Evolutionary conservation across 2,113 vertebrate genomes (phyloP).

Genomic region (Siniperca knerii): DNA sequence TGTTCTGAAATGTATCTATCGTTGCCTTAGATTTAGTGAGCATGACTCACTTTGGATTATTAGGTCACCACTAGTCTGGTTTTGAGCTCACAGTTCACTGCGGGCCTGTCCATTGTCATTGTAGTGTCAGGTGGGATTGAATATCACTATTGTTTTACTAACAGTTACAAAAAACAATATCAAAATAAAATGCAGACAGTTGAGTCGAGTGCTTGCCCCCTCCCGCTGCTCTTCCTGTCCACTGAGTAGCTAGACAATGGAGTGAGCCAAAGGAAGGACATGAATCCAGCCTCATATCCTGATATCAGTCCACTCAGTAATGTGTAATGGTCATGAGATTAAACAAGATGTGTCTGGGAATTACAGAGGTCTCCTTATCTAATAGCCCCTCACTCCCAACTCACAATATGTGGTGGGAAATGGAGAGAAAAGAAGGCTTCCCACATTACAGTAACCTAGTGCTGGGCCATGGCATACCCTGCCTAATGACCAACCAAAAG

Average conservation of each 20-base stretch:
- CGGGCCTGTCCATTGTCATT: constrained; percentile 35
- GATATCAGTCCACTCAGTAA: constrained; percentile 67
- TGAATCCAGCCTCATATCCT: constrained; percentile 77
- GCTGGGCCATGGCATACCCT: constrained; percentile 25
- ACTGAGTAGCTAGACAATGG: constrained; percentile 76
- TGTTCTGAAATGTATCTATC: constrained; percentile 1
- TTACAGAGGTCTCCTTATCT: constrained; percentile 61
- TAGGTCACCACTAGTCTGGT: constrained; percentile 9
- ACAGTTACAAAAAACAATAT: constrained; percentile 72
- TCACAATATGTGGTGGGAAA: constrained; percentile 45
- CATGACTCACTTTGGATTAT: constrained; percentile 37
- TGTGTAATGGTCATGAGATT: constrained; percentile 72
- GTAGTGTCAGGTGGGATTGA: constrained; percentile 40
- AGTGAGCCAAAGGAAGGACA: constrained; percentile 75
- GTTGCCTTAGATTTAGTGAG: constrained; percentile 25
- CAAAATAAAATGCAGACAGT: constrained; percentile 61
- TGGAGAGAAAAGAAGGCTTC: constrained; percentile 24
- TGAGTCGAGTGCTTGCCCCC: constrained; percentile 52
- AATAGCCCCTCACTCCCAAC: constrained; percentile 46
- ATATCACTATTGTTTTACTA: constrained; percentile 61
- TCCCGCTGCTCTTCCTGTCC: constrained; percentile 69
- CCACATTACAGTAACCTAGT: constrained; percentile 37
- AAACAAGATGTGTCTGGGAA: constrained; percentile 70
- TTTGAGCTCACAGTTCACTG: constrained; percentile 31
- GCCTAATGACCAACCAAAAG: constrained; percentile 57